Base-by-base conservation (phyloP, 2,888 invertebrate genomes). In the Drosophila nr. medialis region DNA sequence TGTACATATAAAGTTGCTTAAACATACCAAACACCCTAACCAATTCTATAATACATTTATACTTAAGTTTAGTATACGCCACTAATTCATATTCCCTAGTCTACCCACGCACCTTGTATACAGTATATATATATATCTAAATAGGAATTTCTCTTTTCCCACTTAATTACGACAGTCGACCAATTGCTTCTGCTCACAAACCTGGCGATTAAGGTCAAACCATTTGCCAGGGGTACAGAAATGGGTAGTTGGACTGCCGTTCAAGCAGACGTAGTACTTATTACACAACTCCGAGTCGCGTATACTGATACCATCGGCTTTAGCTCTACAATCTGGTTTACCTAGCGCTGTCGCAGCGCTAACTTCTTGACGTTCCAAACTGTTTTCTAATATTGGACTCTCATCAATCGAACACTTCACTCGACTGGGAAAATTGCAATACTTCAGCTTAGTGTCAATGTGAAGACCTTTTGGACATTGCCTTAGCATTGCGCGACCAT, bases 151-250 rank as follows among this genome's bases (percentile, higher is more conserved):
- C 8, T n/a, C 7, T 34, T n/a, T 21, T 27, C 7, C n/a, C 61
- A 10, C 53, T 58, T 45, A 66, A 53, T 62, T 55, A 45, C 36
- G 60, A 53, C 61, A 60, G 10, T 70, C 36, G 32, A 75, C 76
- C 30, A 69, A 11, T 0, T 21, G 56, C 59, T 76, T 65, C 29
- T 55, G 49, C 11, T 38, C 54, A 42, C 86, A 86, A 49, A 64
- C 63, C 32, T 56, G 42, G 21, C 49, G 67, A 32, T 70, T 59
- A 11, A 62, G 50, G 53, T 83, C 86, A 66, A 85, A 85, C 83
- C 88, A 72, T 24, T 72, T 42, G 8, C 86, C 86, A 8, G 81
- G 72, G 10, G 30, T 61, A 64, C 89, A 84, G 53, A 75, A 84
- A 45, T 75, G 72, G n/a, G 63, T 40, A 7, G 45, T 38, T 13